These are phyloP conservation scores for Megaceryle torquata DNA, from an alignment of 2,113 vertebrate species.

Conservation along the genomic window DNA sequence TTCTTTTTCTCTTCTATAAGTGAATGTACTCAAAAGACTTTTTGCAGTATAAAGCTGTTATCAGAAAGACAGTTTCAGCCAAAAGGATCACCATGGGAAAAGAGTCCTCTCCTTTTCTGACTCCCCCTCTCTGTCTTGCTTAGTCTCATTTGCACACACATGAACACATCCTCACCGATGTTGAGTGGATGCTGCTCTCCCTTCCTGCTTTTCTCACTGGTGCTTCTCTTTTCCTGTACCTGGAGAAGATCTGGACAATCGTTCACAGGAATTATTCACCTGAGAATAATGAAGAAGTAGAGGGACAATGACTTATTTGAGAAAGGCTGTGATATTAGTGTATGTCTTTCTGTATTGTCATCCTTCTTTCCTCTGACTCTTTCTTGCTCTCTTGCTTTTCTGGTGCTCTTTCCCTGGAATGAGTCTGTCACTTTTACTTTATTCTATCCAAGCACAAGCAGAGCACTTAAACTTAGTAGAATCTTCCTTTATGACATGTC, in stretches of 20 bases:
- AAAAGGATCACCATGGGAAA: background rate
- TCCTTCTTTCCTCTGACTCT: slow-evolving; percentile 11
- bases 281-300: background rate
- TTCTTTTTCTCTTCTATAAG: background rate
- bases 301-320: background rate
- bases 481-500: slow-evolving; percentile 39
- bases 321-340: background rate
- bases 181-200: background rate
- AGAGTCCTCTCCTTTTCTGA: background rate
- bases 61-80: background rate
- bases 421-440: slow-evolving; percentile 40
- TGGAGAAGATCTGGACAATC: background rate
- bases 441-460: slow-evolving; percentile 13
- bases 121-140: background rate
- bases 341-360: slow-evolving; percentile 9
- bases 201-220: background rate
- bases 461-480: slow-evolving; percentile 34
- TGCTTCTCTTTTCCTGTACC: background rate
- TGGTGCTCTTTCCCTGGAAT: slow-evolving; percentile 36
- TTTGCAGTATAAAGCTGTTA: background rate
- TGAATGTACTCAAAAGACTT: background rate
- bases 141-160: background rate
- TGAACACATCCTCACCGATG: background rate
- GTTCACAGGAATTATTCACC: background rate
- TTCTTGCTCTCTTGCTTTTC: slow-evolving; percentile 16